Evolutionary conservation across 2,113 vertebrate species (phyloP).

Genomic region (Percopsis transmontana): DNA sequence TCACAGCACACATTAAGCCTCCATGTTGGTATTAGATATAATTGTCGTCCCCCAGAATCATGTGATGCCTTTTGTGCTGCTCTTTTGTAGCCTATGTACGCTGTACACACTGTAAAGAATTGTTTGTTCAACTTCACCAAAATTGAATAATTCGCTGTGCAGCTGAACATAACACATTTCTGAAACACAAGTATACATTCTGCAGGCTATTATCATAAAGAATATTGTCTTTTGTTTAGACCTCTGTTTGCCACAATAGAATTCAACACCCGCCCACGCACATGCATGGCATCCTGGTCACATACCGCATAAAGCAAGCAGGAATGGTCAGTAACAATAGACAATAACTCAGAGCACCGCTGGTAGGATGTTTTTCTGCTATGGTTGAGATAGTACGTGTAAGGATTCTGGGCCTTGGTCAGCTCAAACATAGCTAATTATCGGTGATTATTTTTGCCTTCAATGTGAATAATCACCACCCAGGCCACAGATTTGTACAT

Average conservation of each 20-base stretch:
- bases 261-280: background rate
- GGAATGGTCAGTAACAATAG: background rate
- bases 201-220: background rate
- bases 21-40: too few relatives aligned
- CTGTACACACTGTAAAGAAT: slow-evolving; percentile 13
- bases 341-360: background rate
- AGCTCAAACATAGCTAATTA: slow-evolving; percentile 61
- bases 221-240: background rate
- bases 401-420: slow-evolving; percentile 27
- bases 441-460: slow-evolving; percentile 70
- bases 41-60: too few relatives aligned
- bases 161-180: slow-evolving; percentile 15
- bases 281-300: background rate
- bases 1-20: too few relatives aligned
- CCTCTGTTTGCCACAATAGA: background rate
- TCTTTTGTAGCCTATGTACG: slow-evolving; percentile 27
- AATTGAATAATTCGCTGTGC: background rate
- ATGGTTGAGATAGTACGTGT: slow-evolving; percentile 27
- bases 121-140: too few relatives aligned
- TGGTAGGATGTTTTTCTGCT: slow-evolving; percentile 15
- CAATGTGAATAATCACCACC: slow-evolving; percentile 69
- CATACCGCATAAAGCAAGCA: too few relatives aligned
- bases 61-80: too few relatives aligned
- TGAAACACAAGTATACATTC: background rate
- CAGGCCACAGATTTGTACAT: slow-evolving; percentile 67